Conservation (phyloP, 2,888 invertebrate genomes). For the Tenthredo mesomela region DNA sequence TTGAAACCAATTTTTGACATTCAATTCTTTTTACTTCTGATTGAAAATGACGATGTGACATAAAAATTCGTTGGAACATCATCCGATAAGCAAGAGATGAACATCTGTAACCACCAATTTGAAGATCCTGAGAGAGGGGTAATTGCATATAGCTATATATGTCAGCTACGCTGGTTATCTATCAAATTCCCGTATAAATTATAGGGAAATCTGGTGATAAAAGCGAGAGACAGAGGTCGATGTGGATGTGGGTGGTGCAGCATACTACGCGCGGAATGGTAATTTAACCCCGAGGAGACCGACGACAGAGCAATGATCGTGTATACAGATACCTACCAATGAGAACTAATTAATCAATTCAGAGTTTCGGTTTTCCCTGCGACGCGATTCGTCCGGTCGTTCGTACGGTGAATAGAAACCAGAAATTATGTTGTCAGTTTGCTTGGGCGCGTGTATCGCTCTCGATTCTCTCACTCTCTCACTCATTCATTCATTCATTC, state of each 20-base stretch:
- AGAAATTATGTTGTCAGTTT: constrained; percentile 53
- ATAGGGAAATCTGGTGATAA: constrained; percentile 33
- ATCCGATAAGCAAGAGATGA: background rate
- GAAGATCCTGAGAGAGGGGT: background rate
- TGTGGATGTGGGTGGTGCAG: constrained; percentile 1
- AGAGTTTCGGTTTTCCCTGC: constrained; percentile 52
- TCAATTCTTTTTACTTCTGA: background rate
- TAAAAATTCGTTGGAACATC: background rate
- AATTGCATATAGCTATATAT: background rate
- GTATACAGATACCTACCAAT: constrained; percentile 50
- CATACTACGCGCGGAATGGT: constrained; percentile 28
- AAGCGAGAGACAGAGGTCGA: background rate
- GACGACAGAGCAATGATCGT: constrained; percentile 35
- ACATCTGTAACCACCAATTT: background rate
- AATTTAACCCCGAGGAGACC: constrained; percentile 36
- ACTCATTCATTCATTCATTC: constrained; percentile 38
- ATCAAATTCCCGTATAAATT: constrained; percentile 43
- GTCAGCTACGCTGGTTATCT: background rate
- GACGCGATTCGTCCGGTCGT: constrained; percentile 53
- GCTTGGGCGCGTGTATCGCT: constrained; percentile 47
- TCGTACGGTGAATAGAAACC: constrained; percentile 50
- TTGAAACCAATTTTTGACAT: too few species aligned
- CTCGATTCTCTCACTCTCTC: constrained; percentile 53
- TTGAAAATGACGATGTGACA: background rate
- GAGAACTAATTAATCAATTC: constrained; percentile 53